A percentile compares a stretch with the other conserved stretches of the same genome.
These are phyloP conservation scores for Drosophila lowei DNA, from an alignment of 1,140 invertebrate genomes.

Conservation along the genomic window DNA sequence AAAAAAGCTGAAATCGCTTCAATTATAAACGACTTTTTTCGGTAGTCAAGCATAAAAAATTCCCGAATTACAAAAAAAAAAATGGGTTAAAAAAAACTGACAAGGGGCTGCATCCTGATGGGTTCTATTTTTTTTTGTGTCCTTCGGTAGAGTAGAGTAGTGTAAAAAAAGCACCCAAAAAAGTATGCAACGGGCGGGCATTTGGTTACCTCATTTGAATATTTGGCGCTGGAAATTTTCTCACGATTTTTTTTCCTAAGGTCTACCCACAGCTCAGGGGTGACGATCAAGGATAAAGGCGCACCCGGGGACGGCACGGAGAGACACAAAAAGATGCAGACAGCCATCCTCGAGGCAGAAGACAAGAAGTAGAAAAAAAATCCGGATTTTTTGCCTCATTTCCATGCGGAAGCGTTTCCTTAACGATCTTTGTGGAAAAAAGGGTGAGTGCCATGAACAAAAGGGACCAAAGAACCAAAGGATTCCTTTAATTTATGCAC, in stretches of 20 bases:
- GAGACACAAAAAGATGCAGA: constrained; percentile 47
- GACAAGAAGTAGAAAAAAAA: constrained; percentile 65
- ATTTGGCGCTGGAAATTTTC: constrained; percentile 75
- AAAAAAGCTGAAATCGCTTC: constrained; percentile 54
- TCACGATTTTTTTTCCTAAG: constrained; percentile 65
- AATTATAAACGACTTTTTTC: constrained; percentile 79
- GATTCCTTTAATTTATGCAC: constrained; percentile 74
- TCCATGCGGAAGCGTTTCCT: constrained; percentile 73
- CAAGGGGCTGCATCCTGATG: constrained; percentile 46
- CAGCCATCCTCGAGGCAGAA: constrained; percentile 19
- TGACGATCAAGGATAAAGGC: constrained; percentile 74
- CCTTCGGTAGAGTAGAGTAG: constrained; percentile 11
- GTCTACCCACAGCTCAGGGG: constrained; percentile 60
- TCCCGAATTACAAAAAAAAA: constrained; percentile 51
- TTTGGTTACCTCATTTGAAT: constrained; percentile 72
- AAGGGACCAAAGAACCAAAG: constrained; percentile 43
- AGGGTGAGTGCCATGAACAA: constrained; percentile 57
- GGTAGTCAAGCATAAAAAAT: constrained; percentile 79
- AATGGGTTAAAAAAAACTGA: constrained; percentile 73
- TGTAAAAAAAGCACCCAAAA: constrained; percentile 61
- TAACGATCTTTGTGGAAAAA: constrained; percentile 29
- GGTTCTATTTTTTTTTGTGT: constrained; percentile 37
- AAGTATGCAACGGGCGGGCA: constrained; percentile 63
- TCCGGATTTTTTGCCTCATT: constrained; percentile 82
- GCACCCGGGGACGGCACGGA: constrained; percentile 5